Percentiles rank a stretch among this genome's conserved stretches.
Conservation (phyloP, 30 jellyfish, hydroid and myxozoan species). For the Mastigias papua region DNA sequence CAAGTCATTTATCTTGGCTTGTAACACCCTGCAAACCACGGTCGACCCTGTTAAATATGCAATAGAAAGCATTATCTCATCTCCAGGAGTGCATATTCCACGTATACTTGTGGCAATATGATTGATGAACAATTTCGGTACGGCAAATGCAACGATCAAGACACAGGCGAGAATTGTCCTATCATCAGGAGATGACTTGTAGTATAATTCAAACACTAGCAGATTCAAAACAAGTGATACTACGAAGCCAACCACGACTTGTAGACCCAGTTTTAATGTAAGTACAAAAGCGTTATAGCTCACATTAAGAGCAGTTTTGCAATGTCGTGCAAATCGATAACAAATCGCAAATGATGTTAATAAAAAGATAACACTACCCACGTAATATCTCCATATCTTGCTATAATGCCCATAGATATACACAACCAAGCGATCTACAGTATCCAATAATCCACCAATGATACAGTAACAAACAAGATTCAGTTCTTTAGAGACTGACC, state of each 20-base stretch:
- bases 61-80: background rate
- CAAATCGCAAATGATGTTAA: background rate
- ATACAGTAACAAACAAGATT: background rate
- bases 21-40: constrained; percentile 13
- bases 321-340: background rate
- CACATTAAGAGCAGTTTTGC: background rate
- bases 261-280: constrained; percentile 13
- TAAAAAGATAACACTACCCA: constrained; percentile 10
- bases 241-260: constrained; percentile 2
- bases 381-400: constrained; percentile 2
- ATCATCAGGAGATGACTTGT: background rate
- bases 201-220: background rate
- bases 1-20: constrained; percentile 29
- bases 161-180: constrained; percentile 29
- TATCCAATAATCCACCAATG: constrained; percentile 10
- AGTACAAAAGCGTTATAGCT: background rate
- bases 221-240: background rate
- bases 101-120: background rate
- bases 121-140: constrained; percentile 14
- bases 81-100: constrained; percentile 2
- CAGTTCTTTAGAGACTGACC: constrained; percentile 4
- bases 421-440: background rate
- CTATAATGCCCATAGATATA: constrained; percentile 4
- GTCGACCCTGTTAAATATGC: background rate
- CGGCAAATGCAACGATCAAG: background rate